Percentiles rank a stretch among this genome's conserved stretches.
Evolutionary conservation across 2,888 invertebrate species (phyloP).

Genomic region (Agonopterix arenella): DNA sequence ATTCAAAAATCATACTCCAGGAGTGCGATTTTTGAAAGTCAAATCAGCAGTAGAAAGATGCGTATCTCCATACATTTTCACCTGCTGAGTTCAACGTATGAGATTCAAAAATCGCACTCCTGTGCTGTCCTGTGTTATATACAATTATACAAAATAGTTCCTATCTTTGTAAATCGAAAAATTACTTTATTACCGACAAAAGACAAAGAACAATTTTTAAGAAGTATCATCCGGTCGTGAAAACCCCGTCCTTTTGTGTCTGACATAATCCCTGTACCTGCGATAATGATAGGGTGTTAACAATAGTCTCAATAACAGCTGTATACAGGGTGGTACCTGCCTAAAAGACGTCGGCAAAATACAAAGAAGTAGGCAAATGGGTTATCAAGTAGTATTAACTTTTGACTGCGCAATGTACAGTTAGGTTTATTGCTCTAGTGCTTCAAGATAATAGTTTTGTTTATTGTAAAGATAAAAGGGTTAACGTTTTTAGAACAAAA

Average conservation of each 20-base stretch:
- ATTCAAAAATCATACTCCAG: too few relatives aligned
- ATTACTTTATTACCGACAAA: background rate
- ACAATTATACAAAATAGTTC: too few relatives aligned
- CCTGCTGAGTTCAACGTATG: too few relatives aligned
- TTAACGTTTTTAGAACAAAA: too few relatives aligned
- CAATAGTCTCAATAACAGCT: constrained; percentile 53
- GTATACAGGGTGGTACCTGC: constrained; percentile 27
- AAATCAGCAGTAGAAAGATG: too few relatives aligned
- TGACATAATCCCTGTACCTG: constrained; percentile 41
- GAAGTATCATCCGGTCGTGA: constrained; percentile 43
- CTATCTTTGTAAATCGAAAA: too few relatives aligned
- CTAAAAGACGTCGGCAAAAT: constrained; percentile 2
- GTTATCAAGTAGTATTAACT: constrained; percentile 29
- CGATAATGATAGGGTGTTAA: constrained; percentile 59
- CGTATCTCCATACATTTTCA: too few relatives aligned
- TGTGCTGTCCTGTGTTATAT: too few relatives aligned
- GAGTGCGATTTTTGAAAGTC: too few relatives aligned
- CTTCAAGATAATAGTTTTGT: constrained; percentile 7
- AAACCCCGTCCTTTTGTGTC: constrained; percentile 17
- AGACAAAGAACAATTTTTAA: constrained; percentile 17
- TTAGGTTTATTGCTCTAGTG: constrained; percentile 42
- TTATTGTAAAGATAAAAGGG: too few relatives aligned
- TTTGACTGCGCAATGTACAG: constrained; percentile 22
- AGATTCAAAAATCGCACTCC: too few relatives aligned
- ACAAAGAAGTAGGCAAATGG: constrained; percentile 32